phyloP scores from a whole-genome alignment of 2,888 invertebrate species.

The Tanypteryx hageni region DNA sequence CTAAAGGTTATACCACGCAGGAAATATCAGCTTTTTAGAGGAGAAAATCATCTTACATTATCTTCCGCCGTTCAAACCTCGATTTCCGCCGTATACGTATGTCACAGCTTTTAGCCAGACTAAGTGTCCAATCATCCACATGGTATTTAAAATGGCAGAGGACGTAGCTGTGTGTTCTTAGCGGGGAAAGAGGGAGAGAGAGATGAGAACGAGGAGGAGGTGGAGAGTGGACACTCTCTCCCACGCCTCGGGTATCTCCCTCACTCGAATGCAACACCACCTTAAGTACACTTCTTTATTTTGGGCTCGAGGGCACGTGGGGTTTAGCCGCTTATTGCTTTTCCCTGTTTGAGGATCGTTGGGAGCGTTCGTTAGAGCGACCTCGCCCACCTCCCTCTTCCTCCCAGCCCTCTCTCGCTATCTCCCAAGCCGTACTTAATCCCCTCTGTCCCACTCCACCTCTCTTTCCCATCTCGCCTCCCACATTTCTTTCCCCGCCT shows the following conservation, averaged over 20 bases:
- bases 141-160: not conserved
- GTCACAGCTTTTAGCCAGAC: not conserved
- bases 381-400: not conserved
- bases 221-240: not conserved
- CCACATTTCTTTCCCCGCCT: not conserved
- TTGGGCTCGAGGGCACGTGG: not conserved
- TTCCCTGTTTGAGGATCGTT: slow-evolving; percentile 11
- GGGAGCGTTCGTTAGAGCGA: not conserved
- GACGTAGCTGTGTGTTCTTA: not conserved
- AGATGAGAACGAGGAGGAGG: not conserved
- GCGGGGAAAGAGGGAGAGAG: no score
- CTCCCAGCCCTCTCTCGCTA: not conserved
- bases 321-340: not conserved
- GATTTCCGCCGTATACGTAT: not conserved
- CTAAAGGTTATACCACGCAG: no score
- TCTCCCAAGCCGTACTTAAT: not conserved
- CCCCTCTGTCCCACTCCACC: not conserved
- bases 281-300: slow-evolving; percentile 4
- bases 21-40: not conserved
- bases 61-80: not conserved
- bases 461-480: not conserved
- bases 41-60: not conserved
- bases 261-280: not conserved
- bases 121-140: not conserved
- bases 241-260: not conserved